These are phyloP conservation scores for Malurus melanocephalus DNA, from an alignment of 2,113 vertebrate species.

Conservation along the genomic window DNA sequence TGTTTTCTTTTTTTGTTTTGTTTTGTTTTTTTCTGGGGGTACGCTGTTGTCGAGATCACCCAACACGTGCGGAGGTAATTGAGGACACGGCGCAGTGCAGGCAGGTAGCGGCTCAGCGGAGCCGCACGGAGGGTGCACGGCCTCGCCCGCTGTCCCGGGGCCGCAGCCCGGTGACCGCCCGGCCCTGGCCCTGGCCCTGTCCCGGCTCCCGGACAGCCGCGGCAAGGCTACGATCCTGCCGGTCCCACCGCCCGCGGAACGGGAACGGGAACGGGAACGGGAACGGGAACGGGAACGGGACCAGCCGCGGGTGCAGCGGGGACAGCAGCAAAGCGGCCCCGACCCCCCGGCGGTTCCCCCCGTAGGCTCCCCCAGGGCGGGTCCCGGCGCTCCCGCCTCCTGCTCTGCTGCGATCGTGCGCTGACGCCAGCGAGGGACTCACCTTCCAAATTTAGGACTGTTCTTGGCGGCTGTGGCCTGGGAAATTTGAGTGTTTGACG, in stretches of 20 bases:
- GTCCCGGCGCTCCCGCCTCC: neutral
- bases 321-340: neutral
- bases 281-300: too few relatives aligned
- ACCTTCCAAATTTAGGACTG: conserved; percentile 78
- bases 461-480: conserved; percentile 70
- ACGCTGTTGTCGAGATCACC: conserved; percentile 57
- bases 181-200: neutral
- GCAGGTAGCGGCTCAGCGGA: neutral
- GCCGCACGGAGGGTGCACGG: neutral
- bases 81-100: conserved; percentile 59
- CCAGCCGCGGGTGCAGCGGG: too few relatives aligned
- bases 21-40: too few relatives aligned
- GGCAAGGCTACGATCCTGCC: neutral
- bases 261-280: too few relatives aligned
- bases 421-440: conserved; percentile 71
- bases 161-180: too few relatives aligned
- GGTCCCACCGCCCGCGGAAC: neutral
- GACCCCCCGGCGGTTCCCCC: neutral
- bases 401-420: neutral
- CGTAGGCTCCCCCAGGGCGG: neutral
- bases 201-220: neutral
- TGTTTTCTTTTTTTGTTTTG: neutral
- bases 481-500: conserved; percentile 72
- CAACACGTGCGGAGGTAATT: conserved; percentile 74
- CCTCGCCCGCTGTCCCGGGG: too few relatives aligned